Evolutionary conservation across 2,888 invertebrate species (phyloP).

Genomic region (Limnephilus lunatus): DNA sequence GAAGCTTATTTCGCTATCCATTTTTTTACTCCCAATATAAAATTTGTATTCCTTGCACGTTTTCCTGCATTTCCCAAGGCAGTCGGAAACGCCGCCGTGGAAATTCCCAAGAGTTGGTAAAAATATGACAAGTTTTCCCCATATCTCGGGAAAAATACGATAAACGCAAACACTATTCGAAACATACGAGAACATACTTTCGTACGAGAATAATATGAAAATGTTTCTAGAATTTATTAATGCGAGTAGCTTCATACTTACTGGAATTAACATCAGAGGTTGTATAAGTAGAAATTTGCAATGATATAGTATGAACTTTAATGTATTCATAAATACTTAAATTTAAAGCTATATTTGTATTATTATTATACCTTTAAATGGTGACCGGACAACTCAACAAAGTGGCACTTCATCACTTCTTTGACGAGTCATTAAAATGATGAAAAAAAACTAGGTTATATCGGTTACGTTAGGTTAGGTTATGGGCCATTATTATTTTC

Average conservation of each 20-base stretch:
- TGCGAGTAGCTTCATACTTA: not conserved
- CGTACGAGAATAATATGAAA: not conserved
- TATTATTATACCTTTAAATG: no score
- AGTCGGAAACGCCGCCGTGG: not conserved
- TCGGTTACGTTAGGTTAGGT: no score
- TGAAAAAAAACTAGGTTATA: no score
- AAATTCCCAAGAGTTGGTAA: not conserved
- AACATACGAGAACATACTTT: not conserved
- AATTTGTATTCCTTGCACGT: conserved; percentile 11
- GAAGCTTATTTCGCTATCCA: not conserved
- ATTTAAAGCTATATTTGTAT: no score
- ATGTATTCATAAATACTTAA: no score
- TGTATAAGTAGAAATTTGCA: not conserved
- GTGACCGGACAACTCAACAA: no score
- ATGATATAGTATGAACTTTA: no score
- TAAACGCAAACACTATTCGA: conserved; percentile 1
- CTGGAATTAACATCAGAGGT: not conserved
- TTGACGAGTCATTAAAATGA: no score
- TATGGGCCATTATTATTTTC: no score
- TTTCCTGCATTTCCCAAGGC: conserved; percentile 11
- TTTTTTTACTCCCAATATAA: not conserved
- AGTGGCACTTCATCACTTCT: no score
- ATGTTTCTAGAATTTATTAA: not conserved
- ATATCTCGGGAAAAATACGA: not conserved
- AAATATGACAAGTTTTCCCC: conserved; percentile 18